Conservation (phyloP, 2,797 vertebrate genomes). For the Euthynnus affinis region DNA sequence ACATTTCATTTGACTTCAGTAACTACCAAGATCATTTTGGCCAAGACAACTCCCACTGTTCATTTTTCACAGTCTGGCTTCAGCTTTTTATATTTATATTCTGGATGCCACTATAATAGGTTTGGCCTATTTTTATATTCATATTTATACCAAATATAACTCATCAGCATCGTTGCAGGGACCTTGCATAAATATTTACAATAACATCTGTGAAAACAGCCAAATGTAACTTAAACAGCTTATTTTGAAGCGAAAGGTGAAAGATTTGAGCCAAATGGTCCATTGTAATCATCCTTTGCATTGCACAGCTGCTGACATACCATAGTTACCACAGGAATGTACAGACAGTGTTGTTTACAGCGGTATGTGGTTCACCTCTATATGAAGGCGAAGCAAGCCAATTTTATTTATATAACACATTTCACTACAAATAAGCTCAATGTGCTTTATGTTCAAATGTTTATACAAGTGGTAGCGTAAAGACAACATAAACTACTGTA, state of each 20-base stretch:
- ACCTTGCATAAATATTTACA: not conserved
- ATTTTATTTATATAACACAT: conserved; percentile 35
- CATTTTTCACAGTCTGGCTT: not conserved
- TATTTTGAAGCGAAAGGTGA: conserved; percentile 12
- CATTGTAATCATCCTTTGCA: conserved; percentile 11
- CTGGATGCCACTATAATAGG: not conserved
- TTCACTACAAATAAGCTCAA: conserved; percentile 7
- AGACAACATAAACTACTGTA: not conserved
- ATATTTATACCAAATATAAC: not conserved
- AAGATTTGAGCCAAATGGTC: not conserved
- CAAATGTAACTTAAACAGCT: conserved; percentile 15
- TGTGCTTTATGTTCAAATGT: conserved; percentile 1
- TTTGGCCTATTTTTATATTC: not conserved
- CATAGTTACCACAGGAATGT: conserved; percentile 47
- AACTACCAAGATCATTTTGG: not conserved
- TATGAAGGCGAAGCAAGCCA: conserved; percentile 14
- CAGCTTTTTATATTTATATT: not conserved
- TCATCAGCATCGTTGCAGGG: not conserved
- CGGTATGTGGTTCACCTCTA: conserved; percentile 26
- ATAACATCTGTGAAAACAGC: not conserved
- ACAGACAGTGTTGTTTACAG: conserved; percentile 36
- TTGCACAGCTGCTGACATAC: conserved; percentile 21
- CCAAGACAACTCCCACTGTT: not conserved
- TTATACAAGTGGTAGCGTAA: not conserved
- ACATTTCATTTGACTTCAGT: not conserved